Evolutionary conservation across 2,113 vertebrate genomes (phyloP).

Genomic region (Bombycilla garrulus): DNA sequence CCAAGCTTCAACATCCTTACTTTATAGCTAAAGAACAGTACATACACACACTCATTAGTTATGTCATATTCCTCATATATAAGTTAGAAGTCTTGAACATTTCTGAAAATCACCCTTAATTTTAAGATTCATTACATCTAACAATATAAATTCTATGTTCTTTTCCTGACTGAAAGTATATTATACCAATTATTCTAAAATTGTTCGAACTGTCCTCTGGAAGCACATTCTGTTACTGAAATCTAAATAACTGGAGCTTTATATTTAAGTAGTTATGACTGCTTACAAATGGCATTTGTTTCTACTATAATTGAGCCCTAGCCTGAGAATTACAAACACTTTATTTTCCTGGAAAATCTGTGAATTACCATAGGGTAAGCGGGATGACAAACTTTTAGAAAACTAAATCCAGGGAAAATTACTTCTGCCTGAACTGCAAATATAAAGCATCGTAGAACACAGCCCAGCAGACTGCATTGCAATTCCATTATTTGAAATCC

Average conservation of each 20-base stretch:
- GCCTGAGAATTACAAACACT: neutral
- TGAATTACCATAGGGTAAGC: neutral
- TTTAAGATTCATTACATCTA: neutral
- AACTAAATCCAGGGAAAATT: neutral
- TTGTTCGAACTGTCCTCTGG: neutral
- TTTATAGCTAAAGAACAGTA: neutral
- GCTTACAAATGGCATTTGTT: neutral
- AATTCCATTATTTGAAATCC: neutral
- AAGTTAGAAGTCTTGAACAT: neutral
- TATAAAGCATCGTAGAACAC: neutral
- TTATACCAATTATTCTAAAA: neutral
- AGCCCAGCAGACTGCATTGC: neutral
- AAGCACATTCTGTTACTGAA: neutral
- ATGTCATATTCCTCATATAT: neutral
- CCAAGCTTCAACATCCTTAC: neutral
- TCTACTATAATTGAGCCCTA: neutral
- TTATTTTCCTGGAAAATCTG: neutral
- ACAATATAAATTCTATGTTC: neutral
- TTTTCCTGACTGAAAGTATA: neutral
- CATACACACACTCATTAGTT: neutral
- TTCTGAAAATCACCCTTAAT: neutral
- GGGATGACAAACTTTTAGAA: neutral
- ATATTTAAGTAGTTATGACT: neutral
- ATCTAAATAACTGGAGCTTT: neutral
- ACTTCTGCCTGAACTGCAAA: neutral